Base-by-base conservation (phyloP, 2,888 invertebrate species). In the Nomada goodeniana region DNA sequence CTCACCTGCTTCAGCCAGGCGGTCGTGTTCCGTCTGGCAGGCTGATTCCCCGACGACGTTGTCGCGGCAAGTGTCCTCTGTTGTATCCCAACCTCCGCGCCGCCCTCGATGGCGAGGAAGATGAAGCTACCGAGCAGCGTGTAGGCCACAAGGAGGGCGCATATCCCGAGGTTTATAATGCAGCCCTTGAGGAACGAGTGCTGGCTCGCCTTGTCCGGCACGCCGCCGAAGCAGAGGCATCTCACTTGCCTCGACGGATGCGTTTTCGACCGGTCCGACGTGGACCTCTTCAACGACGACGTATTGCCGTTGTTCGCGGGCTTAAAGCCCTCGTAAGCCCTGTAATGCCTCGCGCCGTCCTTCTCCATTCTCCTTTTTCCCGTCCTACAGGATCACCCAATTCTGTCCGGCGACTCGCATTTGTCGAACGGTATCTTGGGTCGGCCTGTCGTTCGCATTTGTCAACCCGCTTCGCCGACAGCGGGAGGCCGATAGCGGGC, bases 91-190 rank as follows among this genome's bases (percentile, higher is more conserved):
- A 95, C 95, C 85, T 95, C 95, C 72, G 95, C 94, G 4, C 96
- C 96, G 63, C 97, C 96, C 94, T 98, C 98, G 90, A 98, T 97
- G 70, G 97, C 96, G 90, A 98, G 94, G 94, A 98, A 98, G 94
- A 98, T 96, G 93, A 98, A 96, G 76, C 97, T 97, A 72, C 96
- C 96, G 84, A 96, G 94, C 55, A 96, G 92, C 47, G 98, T 98
- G 93, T 98, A 98, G 36, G 97, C 97, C 90, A 98, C 95, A 59
- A 98, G 95, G 73, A 97, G 95, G 73, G 96, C 95, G 94, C 98
- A 98, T 93, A 98, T 97, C 88, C 97, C 96, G 89, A 97, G 94
- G 93, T 98, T 98, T 83, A 97, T 97, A 88, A 97, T 95, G 84
- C 97, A 95, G 18, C 97, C 96, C 74, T 97, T 96, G 89, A 96